Evolutionary conservation across 2,113 vertebrate species (phyloP).

Genomic region (Oreotrochilus melanogaster): DNA sequence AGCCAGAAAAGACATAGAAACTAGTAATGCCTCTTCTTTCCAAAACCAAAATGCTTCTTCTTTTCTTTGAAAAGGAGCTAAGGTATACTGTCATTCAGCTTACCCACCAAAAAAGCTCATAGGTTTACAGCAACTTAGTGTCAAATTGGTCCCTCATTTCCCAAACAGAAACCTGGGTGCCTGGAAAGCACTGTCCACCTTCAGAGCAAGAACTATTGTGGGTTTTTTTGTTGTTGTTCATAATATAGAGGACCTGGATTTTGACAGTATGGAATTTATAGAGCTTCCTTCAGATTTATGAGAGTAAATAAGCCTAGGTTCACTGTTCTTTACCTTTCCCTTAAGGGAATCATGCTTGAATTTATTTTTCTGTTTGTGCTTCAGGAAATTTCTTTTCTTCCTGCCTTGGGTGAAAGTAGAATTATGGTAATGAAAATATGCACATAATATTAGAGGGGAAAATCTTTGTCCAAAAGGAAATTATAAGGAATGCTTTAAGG

Average conservation of each 20-base stretch:
- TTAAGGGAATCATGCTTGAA: neutral
- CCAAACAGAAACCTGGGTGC: neutral
- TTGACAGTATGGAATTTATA: neutral
- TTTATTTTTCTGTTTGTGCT: slow-evolving; percentile 15
- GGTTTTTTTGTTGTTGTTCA: neutral
- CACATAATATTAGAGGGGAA: neutral
- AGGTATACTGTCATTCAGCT: neutral
- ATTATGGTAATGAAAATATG: slow-evolving; percentile 11
- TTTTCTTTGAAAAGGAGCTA: neutral
- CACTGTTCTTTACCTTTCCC: neutral
- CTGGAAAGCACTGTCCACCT: neutral
- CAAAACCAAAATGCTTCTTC: neutral
- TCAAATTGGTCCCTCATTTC: neutral
- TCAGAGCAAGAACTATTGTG: neutral
- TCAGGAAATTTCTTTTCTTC: slow-evolving; percentile 32
- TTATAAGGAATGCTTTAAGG: slow-evolving; percentile 14
- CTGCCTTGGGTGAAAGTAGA: neutral
- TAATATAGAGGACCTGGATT: neutral
- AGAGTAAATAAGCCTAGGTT: neutral
- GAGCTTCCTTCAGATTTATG: neutral
- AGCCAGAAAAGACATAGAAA: neutral
- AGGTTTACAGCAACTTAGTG: rapidly evolving
- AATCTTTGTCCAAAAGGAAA: slow-evolving; percentile 10
- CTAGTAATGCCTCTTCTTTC: neutral
- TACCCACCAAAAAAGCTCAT: neutral